phyloP scores from a whole-genome alignment of 1,140 invertebrate genomes.

The Cyphomyrmex costatus region DNA sequence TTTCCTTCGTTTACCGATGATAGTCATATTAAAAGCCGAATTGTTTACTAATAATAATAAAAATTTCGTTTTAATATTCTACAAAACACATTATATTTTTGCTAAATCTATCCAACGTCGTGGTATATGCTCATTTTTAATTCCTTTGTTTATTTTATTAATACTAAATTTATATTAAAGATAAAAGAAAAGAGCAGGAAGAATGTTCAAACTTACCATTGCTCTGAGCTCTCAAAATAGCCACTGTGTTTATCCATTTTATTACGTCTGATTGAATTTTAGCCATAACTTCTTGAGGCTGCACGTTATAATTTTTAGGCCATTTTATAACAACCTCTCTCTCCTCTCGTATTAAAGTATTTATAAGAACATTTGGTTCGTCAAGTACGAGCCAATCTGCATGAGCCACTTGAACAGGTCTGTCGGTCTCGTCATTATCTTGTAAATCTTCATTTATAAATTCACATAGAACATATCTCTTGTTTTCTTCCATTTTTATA shows the following conservation, averaged over 20 bases:
- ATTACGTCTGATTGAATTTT: background rate
- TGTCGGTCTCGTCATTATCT: background rate
- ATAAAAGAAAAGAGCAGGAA: background rate
- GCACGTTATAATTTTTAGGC: background rate
- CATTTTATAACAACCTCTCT: background rate
- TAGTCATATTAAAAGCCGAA: too few relatives aligned
- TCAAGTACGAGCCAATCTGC: slow-evolving; percentile 2
- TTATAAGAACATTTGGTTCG: background rate
- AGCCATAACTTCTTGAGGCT: background rate
- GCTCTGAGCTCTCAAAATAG: background rate
- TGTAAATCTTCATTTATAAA: background rate
- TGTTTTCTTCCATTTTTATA: slow-evolving; percentile 1
- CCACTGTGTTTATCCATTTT: slow-evolving; percentile 10
- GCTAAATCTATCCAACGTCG: too few relatives aligned
- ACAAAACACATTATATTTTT: background rate
- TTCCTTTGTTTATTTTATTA: too few relatives aligned
- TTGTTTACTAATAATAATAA: too few relatives aligned
- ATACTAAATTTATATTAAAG: background rate
- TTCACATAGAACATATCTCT: background rate
- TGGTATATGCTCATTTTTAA: too few relatives aligned
- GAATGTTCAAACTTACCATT: background rate
- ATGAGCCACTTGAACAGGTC: slow-evolving; percentile 8
- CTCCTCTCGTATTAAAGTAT: background rate
- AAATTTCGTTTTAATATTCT: too few relatives aligned
- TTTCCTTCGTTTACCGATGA: too few relatives aligned